Conservation (phyloP, 2,113 vertebrate genomes). For the Gavialis gangeticus region DNA sequence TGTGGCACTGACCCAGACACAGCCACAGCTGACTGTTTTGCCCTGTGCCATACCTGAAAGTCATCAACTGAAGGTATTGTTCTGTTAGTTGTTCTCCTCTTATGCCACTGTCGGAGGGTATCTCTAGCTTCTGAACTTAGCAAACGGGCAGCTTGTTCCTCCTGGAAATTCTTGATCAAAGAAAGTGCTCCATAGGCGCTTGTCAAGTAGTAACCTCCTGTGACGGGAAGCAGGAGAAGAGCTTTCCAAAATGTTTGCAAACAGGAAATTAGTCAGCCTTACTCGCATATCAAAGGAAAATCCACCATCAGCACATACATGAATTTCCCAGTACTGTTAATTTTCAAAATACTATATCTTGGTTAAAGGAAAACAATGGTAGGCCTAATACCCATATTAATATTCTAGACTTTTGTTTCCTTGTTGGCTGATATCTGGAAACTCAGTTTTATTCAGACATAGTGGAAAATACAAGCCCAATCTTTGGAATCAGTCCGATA, state of each 20-base stretch:
- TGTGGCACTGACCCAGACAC: neutral
- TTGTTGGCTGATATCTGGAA: conserved; percentile 44
- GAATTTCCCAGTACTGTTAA: neutral
- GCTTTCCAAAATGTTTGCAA: neutral
- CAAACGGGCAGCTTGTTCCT: conserved; percentile 92
- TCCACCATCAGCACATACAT: rapidly evolving
- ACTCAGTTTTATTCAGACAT: neutral
- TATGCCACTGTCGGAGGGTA: conserved; percentile 96
- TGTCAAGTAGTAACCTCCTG: conserved; percentile 97
- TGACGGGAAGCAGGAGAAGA: conserved; percentile 16
- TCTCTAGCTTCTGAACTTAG: conserved; percentile 93
- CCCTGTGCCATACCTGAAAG: conserved; percentile 87
- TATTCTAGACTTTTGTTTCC: conserved; percentile 13
- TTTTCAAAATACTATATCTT: neutral
- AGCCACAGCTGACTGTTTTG: neutral
- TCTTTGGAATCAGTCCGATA: neutral
- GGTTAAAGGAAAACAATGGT: neutral
- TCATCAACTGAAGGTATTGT: conserved; percentile 91
- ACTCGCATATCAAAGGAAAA: neutral
- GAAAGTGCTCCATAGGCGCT: conserved; percentile 95
- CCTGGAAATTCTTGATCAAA: conserved; percentile 96
- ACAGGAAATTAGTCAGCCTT: neutral
- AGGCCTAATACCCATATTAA: neutral
- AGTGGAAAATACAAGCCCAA: neutral
- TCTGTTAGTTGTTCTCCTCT: conserved; percentile 90